Conservation (phyloP, 2,888 invertebrate species). For the Noctua comes region DNA sequence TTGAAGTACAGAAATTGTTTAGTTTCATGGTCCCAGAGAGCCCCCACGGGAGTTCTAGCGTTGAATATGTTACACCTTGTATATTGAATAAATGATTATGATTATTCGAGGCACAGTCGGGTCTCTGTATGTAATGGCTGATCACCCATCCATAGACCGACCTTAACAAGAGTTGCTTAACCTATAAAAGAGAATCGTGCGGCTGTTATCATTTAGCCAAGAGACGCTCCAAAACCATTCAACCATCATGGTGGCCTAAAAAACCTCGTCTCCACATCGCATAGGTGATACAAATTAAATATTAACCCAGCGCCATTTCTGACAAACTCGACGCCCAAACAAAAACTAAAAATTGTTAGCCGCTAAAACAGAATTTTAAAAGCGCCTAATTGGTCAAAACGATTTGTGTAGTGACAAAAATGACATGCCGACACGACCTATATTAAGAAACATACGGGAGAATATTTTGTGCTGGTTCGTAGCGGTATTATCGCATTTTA, state of each 20-base stretch:
- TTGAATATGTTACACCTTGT: too few species aligned
- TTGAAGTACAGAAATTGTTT: too few species aligned
- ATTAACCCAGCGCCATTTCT: constrained; percentile 48
- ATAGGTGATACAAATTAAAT: constrained; percentile 55
- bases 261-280: constrained; percentile 11
- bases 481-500: not conserved
- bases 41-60: too few species aligned
- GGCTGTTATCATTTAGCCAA: not conserved
- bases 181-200: not conserved
- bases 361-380: constrained; percentile 71
- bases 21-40: too few species aligned
- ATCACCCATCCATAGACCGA: not conserved
- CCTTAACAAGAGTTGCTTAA: not conserved
- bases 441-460: constrained; percentile 66
- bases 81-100: too few species aligned
- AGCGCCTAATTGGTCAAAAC: constrained; percentile 72
- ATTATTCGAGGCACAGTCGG: too few species aligned
- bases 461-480: constrained; percentile 36
- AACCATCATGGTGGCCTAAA: constrained; percentile 39
- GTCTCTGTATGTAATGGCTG: not conserved
- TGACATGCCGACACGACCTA: constrained; percentile 67
- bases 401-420: constrained; percentile 74
- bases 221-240: not conserved
- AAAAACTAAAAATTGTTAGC: constrained; percentile 64
- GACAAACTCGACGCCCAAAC: constrained; percentile 44